These are phyloP conservation scores for Lasioglossum vierecki DNA, from an alignment of 2,888 invertebrate species.

Conservation along the genomic window DNA sequence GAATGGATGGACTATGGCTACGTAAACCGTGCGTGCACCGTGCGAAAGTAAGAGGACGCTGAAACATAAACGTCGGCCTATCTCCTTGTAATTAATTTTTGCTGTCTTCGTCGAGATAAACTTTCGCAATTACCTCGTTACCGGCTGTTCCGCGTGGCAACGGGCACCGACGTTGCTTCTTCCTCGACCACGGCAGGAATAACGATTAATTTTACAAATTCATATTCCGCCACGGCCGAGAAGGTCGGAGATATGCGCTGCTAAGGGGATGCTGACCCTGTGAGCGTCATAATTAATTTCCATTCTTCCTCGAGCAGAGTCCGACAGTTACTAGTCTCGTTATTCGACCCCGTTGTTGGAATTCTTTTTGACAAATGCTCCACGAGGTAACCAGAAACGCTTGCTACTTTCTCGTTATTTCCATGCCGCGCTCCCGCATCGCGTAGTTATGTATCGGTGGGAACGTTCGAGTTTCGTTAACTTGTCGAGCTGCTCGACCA, in stretches of 20 bases:
- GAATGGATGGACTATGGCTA: too few relatives aligned
- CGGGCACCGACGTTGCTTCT: not conserved
- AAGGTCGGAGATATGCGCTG: not conserved
- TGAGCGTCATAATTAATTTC: slow-evolving; percentile 55
- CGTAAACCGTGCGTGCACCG: slow-evolving; percentile 39
- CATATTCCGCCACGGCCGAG: slow-evolving; percentile 25
- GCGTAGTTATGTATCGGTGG: not conserved
- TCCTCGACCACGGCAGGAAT: slow-evolving; percentile 20
- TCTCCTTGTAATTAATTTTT: slow-evolving; percentile 69
- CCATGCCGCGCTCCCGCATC: not conserved
- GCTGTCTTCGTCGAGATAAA: slow-evolving; percentile 69
- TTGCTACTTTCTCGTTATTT: not conserved
- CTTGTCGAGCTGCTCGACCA: not conserved
- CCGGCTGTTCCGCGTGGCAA: slow-evolving; percentile 27
- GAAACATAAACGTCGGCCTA: slow-evolving; percentile 63
- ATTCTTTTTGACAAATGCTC: slow-evolving; percentile 27
- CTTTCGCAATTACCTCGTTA: slow-evolving; percentile 69
- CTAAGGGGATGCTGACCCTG: not conserved
- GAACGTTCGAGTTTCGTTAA: slow-evolving; percentile 22
- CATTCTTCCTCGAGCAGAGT: slow-evolving; percentile 27
- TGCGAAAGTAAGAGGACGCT: slow-evolving; percentile 53
- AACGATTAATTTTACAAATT: slow-evolving; percentile 60
- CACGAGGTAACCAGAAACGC: slow-evolving; percentile 2
- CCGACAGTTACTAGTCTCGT: slow-evolving; percentile 40
- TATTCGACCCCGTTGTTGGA: not conserved